Percentiles rank a stretch among this genome's conserved stretches.
Conservation (phyloP, 2,888 invertebrate species). For the Orthosia incerta region DNA sequence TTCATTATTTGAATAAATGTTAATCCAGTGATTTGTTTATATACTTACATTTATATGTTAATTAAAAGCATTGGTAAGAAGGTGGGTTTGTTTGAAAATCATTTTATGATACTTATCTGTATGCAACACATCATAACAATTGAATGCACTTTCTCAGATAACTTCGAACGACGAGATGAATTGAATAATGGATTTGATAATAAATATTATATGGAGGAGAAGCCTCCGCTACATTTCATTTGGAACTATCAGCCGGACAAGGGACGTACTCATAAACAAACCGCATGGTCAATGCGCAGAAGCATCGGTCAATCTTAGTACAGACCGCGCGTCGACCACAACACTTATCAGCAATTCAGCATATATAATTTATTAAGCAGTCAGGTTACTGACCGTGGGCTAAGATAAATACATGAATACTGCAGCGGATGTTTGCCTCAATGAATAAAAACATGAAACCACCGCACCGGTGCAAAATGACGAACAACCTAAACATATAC, state of each 20-base stretch:
- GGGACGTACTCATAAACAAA: conserved; percentile 33
- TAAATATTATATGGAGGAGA: conserved; percentile 17
- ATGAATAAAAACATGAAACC: conserved; percentile 61
- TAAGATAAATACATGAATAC: conserved; percentile 69
- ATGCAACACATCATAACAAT: background rate
- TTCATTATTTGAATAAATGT: conserved; percentile 30
- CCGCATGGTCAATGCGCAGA: conserved; percentile 23
- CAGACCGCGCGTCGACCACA: conserved; percentile 62
- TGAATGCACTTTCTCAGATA: background rate
- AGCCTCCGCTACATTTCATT: conserved; percentile 39
- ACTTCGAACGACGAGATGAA: conserved; percentile 5
- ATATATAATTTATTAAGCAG: conserved; percentile 63
- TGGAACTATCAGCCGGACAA: conserved; percentile 26
- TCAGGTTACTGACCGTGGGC: conserved; percentile 72
- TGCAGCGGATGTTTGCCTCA: conserved; percentile 67
- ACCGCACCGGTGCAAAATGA: conserved; percentile 19
- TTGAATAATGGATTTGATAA: conserved; percentile 17
- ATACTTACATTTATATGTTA: conserved; percentile 14
- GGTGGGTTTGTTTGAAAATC: conserved; percentile 8
- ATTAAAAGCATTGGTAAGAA: conserved; percentile 28
- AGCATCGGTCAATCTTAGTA: conserved; percentile 37
- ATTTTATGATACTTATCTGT: conserved; percentile 1
- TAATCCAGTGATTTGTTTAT: conserved; percentile 22
- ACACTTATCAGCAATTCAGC: conserved; percentile 61
- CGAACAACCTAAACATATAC: conserved; percentile 45